phyloP scores from a whole-genome alignment of 1,140 invertebrate species.

The Mycetomoellerius zeteki region DNA sequence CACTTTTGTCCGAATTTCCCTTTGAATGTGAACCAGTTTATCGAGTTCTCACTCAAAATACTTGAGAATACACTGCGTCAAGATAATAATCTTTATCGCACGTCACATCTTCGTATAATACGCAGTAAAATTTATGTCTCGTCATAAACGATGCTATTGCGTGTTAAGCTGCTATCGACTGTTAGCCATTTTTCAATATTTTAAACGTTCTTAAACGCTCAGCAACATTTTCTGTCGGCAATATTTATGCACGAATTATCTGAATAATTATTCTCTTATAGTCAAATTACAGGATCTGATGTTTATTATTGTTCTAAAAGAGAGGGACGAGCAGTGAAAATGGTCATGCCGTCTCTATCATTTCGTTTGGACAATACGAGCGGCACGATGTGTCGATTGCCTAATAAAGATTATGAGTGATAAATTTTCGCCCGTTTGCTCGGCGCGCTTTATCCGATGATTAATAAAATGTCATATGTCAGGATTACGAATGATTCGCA shows the following conservation, averaged over 20 bases:
- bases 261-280: slow-evolving; percentile 20
- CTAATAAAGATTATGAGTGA: slow-evolving; percentile 65
- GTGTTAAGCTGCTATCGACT: slow-evolving; percentile 19
- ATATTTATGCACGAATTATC: slow-evolving; percentile 47
- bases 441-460: slow-evolving; percentile 45
- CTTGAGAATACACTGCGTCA: slow-evolving; percentile 28
- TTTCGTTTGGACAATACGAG: slow-evolving; percentile 35
- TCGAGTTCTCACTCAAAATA: slow-evolving; percentile 28
- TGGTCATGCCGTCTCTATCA: background rate
- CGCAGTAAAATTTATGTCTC: slow-evolving; percentile 42
- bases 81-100: slow-evolving; percentile 49
- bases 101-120: slow-evolving; percentile 21
- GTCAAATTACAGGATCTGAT: slow-evolving; percentile 30
- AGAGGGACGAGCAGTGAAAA: slow-evolving; percentile 58
- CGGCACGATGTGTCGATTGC: background rate
- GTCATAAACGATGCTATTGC: slow-evolving; percentile 43
- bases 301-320: slow-evolving; percentile 60
- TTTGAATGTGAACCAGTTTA: slow-evolving; percentile 9
- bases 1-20: slow-evolving; percentile 43
- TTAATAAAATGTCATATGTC: slow-evolving; percentile 64
- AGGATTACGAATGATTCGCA: slow-evolving; percentile 48
- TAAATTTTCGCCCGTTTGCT: slow-evolving; percentile 59
- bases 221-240: background rate
- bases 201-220: background rate
- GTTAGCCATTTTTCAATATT: slow-evolving; percentile 62